Conservation (phyloP, 2,797 vertebrate species). For the Melanotaenia boesemani region DNA sequence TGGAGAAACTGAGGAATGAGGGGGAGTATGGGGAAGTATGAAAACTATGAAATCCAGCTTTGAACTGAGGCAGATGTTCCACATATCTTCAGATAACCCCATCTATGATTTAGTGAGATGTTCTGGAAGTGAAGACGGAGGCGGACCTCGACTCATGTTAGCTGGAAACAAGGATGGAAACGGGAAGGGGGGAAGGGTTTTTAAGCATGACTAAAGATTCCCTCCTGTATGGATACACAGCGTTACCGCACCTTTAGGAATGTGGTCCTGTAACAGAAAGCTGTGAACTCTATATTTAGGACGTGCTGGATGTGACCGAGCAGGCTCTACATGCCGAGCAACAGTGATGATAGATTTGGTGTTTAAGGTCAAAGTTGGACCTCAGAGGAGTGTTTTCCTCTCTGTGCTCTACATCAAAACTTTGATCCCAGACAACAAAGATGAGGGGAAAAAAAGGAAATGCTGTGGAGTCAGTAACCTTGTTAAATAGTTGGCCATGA, state of each 20-base stretch:
- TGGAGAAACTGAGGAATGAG: constrained; percentile 9
- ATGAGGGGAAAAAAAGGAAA: constrained; percentile 20
- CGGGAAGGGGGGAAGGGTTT: too few relatives aligned
- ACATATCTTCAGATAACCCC: constrained; percentile 16
- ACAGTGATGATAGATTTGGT: constrained; percentile 29
- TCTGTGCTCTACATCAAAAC: not conserved
- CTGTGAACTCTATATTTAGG: constrained; percentile 33
- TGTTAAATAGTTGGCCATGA: constrained; percentile 40
- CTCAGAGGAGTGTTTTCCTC: not conserved
- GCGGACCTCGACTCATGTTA: constrained; percentile 33
- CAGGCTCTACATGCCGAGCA: not conserved
- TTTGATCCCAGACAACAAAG: constrained; percentile 5
- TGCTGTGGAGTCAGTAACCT: constrained; percentile 1
- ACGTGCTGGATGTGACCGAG: constrained; percentile 3
- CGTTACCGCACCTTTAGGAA: constrained; percentile 44
- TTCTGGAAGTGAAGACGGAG: constrained; percentile 42
- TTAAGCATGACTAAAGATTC: constrained; percentile 56
- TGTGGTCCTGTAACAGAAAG: constrained; percentile 30
- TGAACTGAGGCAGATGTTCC: constrained; percentile 37
- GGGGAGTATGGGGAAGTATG: constrained; percentile 2
- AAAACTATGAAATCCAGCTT: constrained; percentile 17
- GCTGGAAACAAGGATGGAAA: constrained; percentile 40
- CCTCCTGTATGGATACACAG: constrained; percentile 37
- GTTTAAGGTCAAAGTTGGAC: constrained; percentile 33
- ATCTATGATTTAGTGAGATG: constrained; percentile 28